Evolutionary conservation across 2,113 vertebrate species (phyloP), one percentile per base, ranked within the genome.

Genomic region (Galeopterus variegatus): DNA sequence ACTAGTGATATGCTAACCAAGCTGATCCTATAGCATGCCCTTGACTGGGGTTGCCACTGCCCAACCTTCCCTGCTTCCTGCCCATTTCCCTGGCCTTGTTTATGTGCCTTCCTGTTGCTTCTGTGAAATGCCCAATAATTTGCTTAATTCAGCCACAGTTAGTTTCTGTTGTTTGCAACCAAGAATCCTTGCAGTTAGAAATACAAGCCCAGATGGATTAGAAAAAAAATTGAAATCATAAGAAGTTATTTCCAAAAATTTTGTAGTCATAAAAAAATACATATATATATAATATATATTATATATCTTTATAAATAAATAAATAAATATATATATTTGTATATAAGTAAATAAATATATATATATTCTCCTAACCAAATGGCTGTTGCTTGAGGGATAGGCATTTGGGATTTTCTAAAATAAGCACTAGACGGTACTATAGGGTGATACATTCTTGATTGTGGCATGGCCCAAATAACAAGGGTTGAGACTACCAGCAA

Each of bases 371-470:
- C 21, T 73, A 75, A 45, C 1, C 45, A 90, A 92, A 54, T 86
- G 50, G 86, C 28, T 54, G 48, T 82, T 62, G 36, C 36, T 50
- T 89, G 65, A 77, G 54, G 10, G 45, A 81, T 50, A 94, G 24
- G 52, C 18, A 70, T 81, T 75, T 80, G 36, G 45, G 26, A 88
- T 75, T 93, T 96, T 83, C 65, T 54, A 41, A 58, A 79, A 90
- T 52, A 67, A 90, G 31, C 82, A 89, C 67, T 94, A 92, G 84
- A 92, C 95, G 77, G 72, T 70, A 36, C 83, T 92, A 58, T 56
- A 24, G 69, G 54, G 67, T 45, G 69, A 62, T 62, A 69, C 24
- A 56, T 65, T 90, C 67, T 76, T 76, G 75, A 89, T 23, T 77
- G 33, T 67, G 77, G n/a, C 31, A 48, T 8, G 8, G 4, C 31